Percentiles rank a stretch among this genome's conserved stretches.
Conservation (phyloP, 2,113 vertebrate genomes). For the human (Homo sapiens) region GRCh38 chr5:150456001-150456500, state of each 20-base stretch:
- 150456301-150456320: not conserved
- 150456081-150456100: rapidly evolving
- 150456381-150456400: no score
- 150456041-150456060: not conserved
- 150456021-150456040: not conserved
- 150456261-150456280: not conserved
- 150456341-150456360: not conserved
- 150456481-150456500: no score
- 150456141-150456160: not conserved
- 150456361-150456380: no score
- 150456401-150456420: no score
- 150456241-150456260: not conserved
- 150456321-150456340: not conserved
- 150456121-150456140: not conserved
- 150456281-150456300: not conserved
- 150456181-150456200: not conserved
- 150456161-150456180: not conserved
- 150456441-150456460: no score
- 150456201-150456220: not conserved
- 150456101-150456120: not conserved
- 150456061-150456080: not conserved
- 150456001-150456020: not conserved
- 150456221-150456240: not conserved
- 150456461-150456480: no score
- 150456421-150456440: no score